phyloP scores from a whole-genome alignment of 2,113 vertebrate species.

The Ondatra zibethicus region DNA sequence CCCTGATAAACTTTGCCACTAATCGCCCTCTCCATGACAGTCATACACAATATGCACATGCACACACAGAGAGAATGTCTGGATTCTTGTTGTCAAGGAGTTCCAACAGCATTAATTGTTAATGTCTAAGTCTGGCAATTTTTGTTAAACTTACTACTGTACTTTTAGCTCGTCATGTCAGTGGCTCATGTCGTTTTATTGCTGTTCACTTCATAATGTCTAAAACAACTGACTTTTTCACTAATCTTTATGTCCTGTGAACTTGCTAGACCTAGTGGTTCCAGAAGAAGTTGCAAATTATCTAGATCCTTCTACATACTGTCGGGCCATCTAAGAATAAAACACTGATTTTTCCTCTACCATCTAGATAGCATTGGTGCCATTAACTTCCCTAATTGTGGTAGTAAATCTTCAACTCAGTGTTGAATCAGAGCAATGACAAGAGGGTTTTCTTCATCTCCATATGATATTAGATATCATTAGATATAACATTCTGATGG shows the following conservation, averaged over 20 bases:
- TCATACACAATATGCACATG: no score
- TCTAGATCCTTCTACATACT: background rate
- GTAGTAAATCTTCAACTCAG: background rate
- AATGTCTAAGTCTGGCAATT: background rate
- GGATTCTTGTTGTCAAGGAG: background rate
- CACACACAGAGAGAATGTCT: background rate
- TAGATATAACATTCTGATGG: background rate
- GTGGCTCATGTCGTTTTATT: background rate
- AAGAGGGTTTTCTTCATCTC: background rate
- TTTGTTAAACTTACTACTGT: background rate
- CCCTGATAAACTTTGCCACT: no score
- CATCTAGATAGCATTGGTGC: background rate
- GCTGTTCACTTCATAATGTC: background rate
- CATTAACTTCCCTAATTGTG: background rate
- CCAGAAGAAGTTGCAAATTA: background rate
- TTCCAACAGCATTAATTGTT: background rate
- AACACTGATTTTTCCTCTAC: background rate
- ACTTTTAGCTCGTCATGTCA: background rate
- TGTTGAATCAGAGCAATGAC: background rate
- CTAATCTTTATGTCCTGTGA: background rate
- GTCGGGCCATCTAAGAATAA: background rate
- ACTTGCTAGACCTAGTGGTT: background rate
- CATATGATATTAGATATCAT: background rate
- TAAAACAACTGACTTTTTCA: background rate
- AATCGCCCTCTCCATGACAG: accelerated